Conservation (phyloP, 2,113 vertebrate species). For the Todiramphus chloris region DNA sequence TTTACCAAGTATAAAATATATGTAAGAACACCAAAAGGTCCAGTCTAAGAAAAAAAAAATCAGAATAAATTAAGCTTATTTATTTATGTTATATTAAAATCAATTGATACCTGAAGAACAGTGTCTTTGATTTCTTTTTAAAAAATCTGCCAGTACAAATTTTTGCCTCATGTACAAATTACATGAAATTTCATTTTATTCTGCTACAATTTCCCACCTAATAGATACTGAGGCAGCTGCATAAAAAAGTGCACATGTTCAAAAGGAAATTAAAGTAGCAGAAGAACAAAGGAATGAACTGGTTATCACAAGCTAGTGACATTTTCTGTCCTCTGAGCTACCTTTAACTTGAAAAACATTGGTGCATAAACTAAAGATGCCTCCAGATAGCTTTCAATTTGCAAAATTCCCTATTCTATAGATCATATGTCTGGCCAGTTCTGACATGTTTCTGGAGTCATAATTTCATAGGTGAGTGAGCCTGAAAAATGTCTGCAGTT, state of each 20-base stretch:
- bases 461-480: conserved; percentile 57
- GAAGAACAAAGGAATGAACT: conserved; percentile 12
- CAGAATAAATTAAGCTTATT: background rate
- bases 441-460: conserved; percentile 52
- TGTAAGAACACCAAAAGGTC: background rate
- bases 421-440: conserved; percentile 28
- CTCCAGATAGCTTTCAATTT: conserved; percentile 34
- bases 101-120: background rate
- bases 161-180: background rate
- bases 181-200: background rate
- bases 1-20: background rate
- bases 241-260: background rate
- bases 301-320: background rate
- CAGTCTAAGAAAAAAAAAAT: background rate
- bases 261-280: background rate
- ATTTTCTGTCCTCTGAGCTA: conserved; percentile 15
- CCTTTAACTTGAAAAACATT: background rate
- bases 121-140: background rate
- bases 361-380: conserved; percentile 4
- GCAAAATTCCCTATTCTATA: conserved; percentile 8
- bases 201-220: background rate
- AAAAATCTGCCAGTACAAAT: background rate
- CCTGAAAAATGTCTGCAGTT: conserved; percentile 47
- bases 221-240: background rate
- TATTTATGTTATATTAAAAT: background rate